Conservation (phyloP, 2,113 vertebrate species). For the Gobiocypris rarus region DNA sequence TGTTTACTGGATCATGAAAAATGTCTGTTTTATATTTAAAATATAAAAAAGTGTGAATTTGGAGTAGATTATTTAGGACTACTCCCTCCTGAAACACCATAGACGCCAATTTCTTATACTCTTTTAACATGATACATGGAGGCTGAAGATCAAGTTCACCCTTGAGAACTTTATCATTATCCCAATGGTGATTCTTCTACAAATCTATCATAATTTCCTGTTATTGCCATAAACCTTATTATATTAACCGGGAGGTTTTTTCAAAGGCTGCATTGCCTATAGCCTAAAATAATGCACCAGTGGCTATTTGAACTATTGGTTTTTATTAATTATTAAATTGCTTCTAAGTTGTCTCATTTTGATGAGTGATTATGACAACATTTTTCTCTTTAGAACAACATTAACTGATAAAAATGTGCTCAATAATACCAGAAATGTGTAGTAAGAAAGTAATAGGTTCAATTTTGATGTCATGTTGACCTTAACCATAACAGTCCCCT, state of each 20-base stretch:
- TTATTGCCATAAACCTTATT: constrained; percentile 1
- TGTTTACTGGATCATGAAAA: neutral
- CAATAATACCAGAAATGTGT: neutral
- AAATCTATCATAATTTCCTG: neutral
- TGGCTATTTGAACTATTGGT: neutral
- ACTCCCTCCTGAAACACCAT: neutral
- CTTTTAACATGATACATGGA: neutral
- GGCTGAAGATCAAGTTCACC: neutral
- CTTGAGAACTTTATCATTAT: neutral
- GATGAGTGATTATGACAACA: neutral
- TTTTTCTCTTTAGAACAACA: constrained; percentile 7
- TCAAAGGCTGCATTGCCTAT: neutral
- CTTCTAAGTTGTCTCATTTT: neutral
- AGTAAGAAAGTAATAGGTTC: neutral
- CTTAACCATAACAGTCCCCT: neutral
- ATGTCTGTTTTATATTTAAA: neutral
- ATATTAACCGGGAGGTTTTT: neutral
- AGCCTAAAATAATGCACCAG: neutral
- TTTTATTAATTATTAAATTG: neutral
- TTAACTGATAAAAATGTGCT: neutral
- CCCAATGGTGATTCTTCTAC: neutral
- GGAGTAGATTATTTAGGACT: neutral
- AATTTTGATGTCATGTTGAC: constrained; percentile 12
- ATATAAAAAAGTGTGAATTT: neutral
- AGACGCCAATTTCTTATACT: neutral